Base-by-base conservation (phyloP, 2,113 vertebrate species). In the Oenanthe melanoleuca region DNA sequence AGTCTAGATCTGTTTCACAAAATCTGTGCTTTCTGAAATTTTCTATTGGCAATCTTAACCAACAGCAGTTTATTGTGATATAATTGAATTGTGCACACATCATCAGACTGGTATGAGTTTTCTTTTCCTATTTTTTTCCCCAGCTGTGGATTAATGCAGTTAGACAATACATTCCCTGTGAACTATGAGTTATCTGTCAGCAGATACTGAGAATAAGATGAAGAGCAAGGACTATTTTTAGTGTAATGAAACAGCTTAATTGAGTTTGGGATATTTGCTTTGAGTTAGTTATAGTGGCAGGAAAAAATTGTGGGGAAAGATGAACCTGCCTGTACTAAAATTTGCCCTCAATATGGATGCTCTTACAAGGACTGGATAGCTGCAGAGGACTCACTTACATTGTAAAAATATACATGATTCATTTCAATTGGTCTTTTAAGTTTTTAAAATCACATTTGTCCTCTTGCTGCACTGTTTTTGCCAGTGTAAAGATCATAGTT, bases 401-500 rank as follows among this genome's bases (percentile, higher is more conserved):
- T 66, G 81, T 95, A 74, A 69, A 86, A 88, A 75, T 75, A 59
- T 47, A 44, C 38, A 34, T 78, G 75, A 95, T 96, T 97, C 80
- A 93, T 97, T 97, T 95, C 79, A 94, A 85, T 90, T 89, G 96
- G 57, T 96, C 94, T 97, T 95, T 88, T 64, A 71, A 95, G 94
- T 91, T 97, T 93, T 97, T 82, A 85, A 97, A 97, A 95, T 96
- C 87, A 74, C 93, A 59, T 97, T 96, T 96, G 88, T 92, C 87
- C 85, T 96, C 95, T 94, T 95, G 82, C 94, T 92, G 94, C 61
- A 64, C 90, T 96, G 89, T 93, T 94, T 96, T 96, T 93, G 71
- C 70, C 73, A 86, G 91, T 89, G 92, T 97, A 98, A 97, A 98
- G 97, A 96, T 97, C 91, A 70, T 89, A 97, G 96, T 96, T 98